Percentiles rank a stretch among this genome's conserved stretches.
These are phyloP conservation scores for Gymnodraco acuticeps DNA, from an alignment of 2,797 vertebrate species.

Conservation along the genomic window DNA sequence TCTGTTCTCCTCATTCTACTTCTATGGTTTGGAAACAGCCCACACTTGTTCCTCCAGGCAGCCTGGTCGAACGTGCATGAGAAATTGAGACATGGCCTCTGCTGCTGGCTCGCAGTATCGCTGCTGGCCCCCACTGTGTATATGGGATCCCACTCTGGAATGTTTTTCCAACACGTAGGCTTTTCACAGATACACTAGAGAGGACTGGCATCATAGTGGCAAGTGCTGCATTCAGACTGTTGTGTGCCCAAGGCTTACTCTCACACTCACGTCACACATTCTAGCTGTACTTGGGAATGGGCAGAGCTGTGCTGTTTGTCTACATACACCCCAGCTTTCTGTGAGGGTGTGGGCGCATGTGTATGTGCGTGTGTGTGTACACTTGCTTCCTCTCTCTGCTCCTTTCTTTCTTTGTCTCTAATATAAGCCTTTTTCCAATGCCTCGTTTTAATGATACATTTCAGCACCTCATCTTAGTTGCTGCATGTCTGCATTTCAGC, in stretches of 20 bases:
- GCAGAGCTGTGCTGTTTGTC: conserved; percentile 75
- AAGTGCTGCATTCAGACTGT: conserved; percentile 82
- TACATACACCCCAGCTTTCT: conserved; percentile 68
- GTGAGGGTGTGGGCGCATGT: conserved; percentile 63
- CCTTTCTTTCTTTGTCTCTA: conserved; percentile 63
- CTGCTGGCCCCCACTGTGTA: conserved; percentile 73
- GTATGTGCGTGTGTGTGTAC: conserved; percentile 31
- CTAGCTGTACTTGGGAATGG: conserved; percentile 78
- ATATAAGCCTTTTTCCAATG: conserved; percentile 40
- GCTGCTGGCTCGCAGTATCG: conserved; percentile 65
- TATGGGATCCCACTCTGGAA: conserved; percentile 80
- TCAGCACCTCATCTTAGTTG: conserved; percentile 19
- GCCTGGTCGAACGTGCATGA: conserved; percentile 71
- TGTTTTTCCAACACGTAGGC: conserved; percentile 82
- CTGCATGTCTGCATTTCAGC: conserved; percentile 19
- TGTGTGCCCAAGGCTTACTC: conserved; percentile 78
- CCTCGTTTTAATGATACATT: conserved; percentile 40
- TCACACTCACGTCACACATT: conserved; percentile 83
- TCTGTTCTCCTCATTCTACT: conserved; percentile 30
- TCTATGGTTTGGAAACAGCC: conserved; percentile 48
- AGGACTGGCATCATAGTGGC: conserved; percentile 82
- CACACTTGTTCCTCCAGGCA: conserved; percentile 63
- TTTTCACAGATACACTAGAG: conserved; percentile 82
- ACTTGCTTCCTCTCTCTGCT: conserved; percentile 62
- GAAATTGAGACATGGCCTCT: conserved; percentile 75